Percentiles rank a stretch among this genome's conserved stretches.
These are phyloP conservation scores for Myotis myotis DNA, from an alignment of 2,797 vertebrate genomes.

Conservation along the genomic window DNA sequence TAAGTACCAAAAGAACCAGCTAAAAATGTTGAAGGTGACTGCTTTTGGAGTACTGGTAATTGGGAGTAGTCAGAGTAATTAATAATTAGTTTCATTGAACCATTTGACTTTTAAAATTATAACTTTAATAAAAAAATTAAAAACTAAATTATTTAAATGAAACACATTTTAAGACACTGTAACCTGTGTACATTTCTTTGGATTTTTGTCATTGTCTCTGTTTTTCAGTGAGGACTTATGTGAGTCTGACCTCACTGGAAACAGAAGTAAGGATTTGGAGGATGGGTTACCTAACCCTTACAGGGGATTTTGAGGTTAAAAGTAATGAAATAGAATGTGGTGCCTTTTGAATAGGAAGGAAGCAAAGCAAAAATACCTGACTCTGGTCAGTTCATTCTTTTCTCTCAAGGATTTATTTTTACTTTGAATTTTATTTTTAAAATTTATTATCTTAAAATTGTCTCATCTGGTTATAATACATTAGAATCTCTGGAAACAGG, in stretches of 20 bases:
- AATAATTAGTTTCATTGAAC: neutral
- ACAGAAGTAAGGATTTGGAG: neutral
- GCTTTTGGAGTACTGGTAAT: neutral
- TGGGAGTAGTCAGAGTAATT: neutral
- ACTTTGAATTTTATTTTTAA: neutral
- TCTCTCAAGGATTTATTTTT: neutral
- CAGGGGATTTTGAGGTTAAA: neutral
- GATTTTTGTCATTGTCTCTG: neutral
- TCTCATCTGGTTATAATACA: neutral
- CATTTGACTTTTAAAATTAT: neutral
- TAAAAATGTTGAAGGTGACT: neutral
- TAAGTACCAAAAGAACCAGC: neutral
- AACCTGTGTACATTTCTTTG: neutral
- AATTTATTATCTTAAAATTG: neutral
- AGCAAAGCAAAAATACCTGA: neutral
- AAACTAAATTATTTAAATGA: neutral
- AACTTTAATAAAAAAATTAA: neutral
- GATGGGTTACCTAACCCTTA: neutral
- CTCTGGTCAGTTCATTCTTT: neutral
- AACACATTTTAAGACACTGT: neutral
- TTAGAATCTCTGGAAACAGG: neutral
- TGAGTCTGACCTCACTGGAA: neutral
- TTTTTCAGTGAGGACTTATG: neutral
- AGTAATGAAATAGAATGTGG: neutral
- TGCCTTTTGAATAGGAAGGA: neutral